Evolutionary conservation across 2,113 vertebrate genomes (phyloP).

Genomic region (Ptychochromis oligacanthus): DNA sequence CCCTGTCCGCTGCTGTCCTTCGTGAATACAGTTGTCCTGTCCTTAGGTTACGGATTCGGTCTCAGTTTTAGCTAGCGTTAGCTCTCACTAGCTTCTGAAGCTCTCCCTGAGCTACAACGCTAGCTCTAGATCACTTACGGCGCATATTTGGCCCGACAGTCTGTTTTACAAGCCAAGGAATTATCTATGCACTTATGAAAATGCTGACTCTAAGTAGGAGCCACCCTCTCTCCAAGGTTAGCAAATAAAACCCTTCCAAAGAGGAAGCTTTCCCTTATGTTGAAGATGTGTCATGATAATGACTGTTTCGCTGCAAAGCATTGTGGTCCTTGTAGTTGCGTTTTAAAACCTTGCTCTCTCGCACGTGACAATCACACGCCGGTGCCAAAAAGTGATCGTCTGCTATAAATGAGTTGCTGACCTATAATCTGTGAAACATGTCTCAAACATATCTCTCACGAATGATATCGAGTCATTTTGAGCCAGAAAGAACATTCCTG

Average conservation of each 20-base stretch:
- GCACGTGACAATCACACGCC: neutral
- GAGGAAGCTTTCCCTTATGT: constrained; percentile 66
- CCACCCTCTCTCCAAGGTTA: constrained; percentile 48
- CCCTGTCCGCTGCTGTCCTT: neutral
- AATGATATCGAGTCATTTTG: no score
- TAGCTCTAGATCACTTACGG: constrained; percentile 11
- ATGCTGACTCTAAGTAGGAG: constrained; percentile 21
- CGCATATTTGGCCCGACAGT: neutral
- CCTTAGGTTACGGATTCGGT: neutral
- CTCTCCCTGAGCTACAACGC: constrained; percentile 7
- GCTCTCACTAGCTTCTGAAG: constrained; percentile 47
- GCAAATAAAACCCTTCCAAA: constrained; percentile 56
- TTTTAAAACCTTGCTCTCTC: neutral
- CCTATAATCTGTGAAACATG: no score
- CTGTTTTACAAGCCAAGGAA: neutral
- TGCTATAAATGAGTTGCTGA: no score
- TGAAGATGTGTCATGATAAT: constrained; percentile 74
- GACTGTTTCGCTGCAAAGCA: constrained; percentile 68
- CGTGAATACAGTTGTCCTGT: neutral
- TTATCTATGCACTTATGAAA: neutral
- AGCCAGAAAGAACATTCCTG: no score
- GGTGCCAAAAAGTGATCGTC: no score
- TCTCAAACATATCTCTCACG: no score
- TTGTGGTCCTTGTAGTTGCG: constrained; percentile 73
- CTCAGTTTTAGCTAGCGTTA: constrained; percentile 60